Base-by-base conservation (phyloP, 2,113 vertebrate species). In the Peromyscus polionotus region DNA sequence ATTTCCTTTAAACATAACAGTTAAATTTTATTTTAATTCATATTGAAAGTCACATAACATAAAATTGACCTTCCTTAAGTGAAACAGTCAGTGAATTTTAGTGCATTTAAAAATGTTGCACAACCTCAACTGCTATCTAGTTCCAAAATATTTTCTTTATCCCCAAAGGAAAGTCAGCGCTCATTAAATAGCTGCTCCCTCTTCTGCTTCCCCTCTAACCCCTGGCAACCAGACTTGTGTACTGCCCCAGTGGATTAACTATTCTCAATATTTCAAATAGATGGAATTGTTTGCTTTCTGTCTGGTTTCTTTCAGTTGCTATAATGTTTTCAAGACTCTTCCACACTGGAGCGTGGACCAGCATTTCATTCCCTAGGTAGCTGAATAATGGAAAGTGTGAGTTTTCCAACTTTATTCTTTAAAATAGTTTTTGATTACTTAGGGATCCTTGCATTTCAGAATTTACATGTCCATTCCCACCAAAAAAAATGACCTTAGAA, bases 61-160 rank as follows among this genome's bases (percentile, higher is more conserved):
- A 76, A 87, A 79, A 42, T 33, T 87, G 51, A 39, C 16, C 28
- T 76, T 76, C 42, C 33, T 31, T 76, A 54, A 93, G 42, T 54
- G 42, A 87, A 87, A n/a, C 28, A 65, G 16, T 76, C 45, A 86
- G 59, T 93, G 42, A 13, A 9, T 67, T 67, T 86, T 85, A 75
- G 80, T 65, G 17, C 16, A 87, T 87, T 76, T 77, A 33, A 76
- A 85, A 93, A 93, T 51, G 51, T 36, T 84, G 3, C 63, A 48
- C 59, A 93, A 86, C 24, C 33, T 28, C 42, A 51, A 20, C 42
- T 2, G 16, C 54, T 63, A 85, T 75, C 22, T 93, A 67, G 22
- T 65, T 93, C 70, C 42, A 51, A 93, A 93, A 93, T 65, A 26
- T 73, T 92, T 92, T 72, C 59, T 31, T 86, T 75, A 86, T 76